Evolutionary conservation across 2,113 vertebrate genomes (phyloP), one percentile per base, ranked within the genome.

Genomic region (Syrrhaptes paradoxus): DNA sequence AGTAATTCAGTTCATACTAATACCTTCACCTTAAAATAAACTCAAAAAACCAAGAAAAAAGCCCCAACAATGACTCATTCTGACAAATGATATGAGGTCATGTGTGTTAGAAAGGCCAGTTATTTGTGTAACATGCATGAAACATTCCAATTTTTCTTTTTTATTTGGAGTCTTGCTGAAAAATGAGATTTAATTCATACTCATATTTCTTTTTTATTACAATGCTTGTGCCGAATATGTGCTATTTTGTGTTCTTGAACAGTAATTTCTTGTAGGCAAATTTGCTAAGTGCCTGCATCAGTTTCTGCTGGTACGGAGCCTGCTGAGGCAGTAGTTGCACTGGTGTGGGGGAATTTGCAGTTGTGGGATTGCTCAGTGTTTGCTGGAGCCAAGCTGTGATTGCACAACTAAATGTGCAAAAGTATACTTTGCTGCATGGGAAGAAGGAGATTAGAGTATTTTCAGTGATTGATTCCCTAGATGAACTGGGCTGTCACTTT

Each of bases 401-500:
- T 65, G 74, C 46, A 31, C n/a, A 58, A 8, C 34, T n/a, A 38
- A 19, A 43, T 24, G 41, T 3, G 5, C 45, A 75, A 25, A 63
- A 59, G 8, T 28, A 24, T 57, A n/a, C 18, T 74, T n/a, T 34
- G 19, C 38, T 41, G 28, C 12, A 7, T 6, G 7, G 20, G 17
- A 59, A 45, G 58, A 38, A 29, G 16, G n/a, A 45, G 61, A 19
- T 13, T 7, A 25, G 24, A 48, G 26, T 71, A 24, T 85, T 71
- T 54, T 58, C n/a, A 29, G 17, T 12, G 9, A 31, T 3, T 26
- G 13, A 46, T 61, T 57, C 13, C 9, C 17, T 45, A 1, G 0
- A 4, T 41, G 17, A 76, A 66, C 31, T 19, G 21, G 7, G 8
- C 14, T 32, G 8, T 61, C 16, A 43, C 31, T 66, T 66, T 25